Evolutionary conservation across 2,113 vertebrate genomes (phyloP), one percentile per base, ranked within the genome.

Genomic region (Salvelinus namaycush): DNA sequence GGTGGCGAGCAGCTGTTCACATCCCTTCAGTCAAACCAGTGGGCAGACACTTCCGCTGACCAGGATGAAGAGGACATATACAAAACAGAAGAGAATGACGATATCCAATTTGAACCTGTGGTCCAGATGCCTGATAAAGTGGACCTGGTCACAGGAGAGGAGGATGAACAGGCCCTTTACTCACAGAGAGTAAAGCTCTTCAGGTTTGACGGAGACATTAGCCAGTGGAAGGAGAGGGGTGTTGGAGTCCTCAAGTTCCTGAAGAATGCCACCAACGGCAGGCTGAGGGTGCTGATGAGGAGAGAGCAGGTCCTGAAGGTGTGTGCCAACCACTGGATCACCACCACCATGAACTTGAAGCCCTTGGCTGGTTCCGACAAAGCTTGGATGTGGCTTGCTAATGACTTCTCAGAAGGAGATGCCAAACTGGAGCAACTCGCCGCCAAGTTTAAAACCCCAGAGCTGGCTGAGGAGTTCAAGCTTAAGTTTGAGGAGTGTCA

Each of bases 271-370:
- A 80, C 90, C 49, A 99, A 99, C 44, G 98, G 98, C 44, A 94
- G 96, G 73, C 92, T 99, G 4, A 89, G 98, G 81, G 95, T 99
- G 84, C 81, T 99, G 27, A 99, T 99, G 98, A 93, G 97, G 70
- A 93, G 98, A 85, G 98, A 99, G 27, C 98, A 99, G 83, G 97
- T 99, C 20, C 83, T 99, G 13, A 99, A 99, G 84, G 98, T 99
- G 5, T 99, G 98, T 77, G 97, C 98, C 3, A 99, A 99, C 90
- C 98, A 99, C 79, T 98, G 95, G 96, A 99, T 99, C 88, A 99
- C 96, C 0, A 99, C 97, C 71, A 98, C 96, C 0, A 99, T 98
- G 97, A 99, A 97, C 76, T 89, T 99, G 27, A 98, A 99, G 81
- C 96, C 95, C 0, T 91, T 99, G 1, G 94, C 96, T 65, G 97